These are phyloP conservation scores for Chiloscyllium plagiosum DNA, from an alignment of 2,113 vertebrate species.

Conservation along the genomic window DNA sequence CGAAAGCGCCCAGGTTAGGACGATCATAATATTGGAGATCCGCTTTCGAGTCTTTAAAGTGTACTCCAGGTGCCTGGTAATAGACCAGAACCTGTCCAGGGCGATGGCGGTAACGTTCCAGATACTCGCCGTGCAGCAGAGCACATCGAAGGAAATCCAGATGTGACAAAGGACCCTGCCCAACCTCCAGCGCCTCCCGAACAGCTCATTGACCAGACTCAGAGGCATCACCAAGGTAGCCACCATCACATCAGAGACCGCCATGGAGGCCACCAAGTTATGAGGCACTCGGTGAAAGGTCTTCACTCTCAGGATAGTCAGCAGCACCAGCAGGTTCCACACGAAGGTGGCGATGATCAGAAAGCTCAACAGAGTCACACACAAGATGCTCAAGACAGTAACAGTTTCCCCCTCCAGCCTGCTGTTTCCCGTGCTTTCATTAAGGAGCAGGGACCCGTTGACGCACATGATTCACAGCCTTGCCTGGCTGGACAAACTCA, in stretches of 20 bases:
- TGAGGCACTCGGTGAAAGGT: slow-evolving; percentile 45
- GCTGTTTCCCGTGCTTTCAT: not conserved
- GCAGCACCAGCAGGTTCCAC: slow-evolving; percentile 46
- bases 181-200: slow-evolving; percentile 42
- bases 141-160: slow-evolving; percentile 47
- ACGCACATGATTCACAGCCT: not conserved
- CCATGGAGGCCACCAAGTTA: slow-evolving; percentile 48
- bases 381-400: slow-evolving; percentile 40
- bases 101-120: slow-evolving; percentile 48
- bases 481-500: not conserved
- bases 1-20: slow-evolving; percentile 42
- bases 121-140: slow-evolving; percentile 48
- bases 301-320: slow-evolving; percentile 46
- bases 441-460: not conserved
- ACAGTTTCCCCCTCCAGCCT: not conserved
- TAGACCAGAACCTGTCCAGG: slow-evolving; percentile 44
- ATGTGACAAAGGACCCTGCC: slow-evolving; percentile 43
- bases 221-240: slow-evolving; percentile 45
- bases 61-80: slow-evolving; percentile 44
- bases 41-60: slow-evolving; percentile 41
- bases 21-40: slow-evolving; percentile 42
- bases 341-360: slow-evolving; percentile 45
- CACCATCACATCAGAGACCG: slow-evolving; percentile 44
- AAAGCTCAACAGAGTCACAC: slow-evolving; percentile 42
- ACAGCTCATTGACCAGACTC: slow-evolving; percentile 45